Conservation (phyloP, 2,113 vertebrate species). For the Struthidea cinerea region DNA sequence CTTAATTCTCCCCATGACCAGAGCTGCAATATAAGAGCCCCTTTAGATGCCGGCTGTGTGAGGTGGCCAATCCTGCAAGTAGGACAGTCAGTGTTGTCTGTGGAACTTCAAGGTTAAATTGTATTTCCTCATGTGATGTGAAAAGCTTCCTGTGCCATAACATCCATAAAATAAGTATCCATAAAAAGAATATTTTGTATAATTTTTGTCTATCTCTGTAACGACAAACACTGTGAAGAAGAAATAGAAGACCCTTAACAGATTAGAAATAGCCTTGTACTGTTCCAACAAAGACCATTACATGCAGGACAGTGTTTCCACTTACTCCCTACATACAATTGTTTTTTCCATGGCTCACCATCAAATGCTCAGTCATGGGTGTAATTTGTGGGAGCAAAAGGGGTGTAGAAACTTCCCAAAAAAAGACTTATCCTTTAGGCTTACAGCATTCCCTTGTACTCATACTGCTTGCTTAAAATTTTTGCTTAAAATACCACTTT, state of each 20-base stretch:
- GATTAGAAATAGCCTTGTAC: background rate
- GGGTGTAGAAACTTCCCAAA: background rate
- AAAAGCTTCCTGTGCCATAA: background rate
- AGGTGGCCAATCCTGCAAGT: fast-evolving
- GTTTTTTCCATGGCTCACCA: background rate
- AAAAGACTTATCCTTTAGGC: background rate
- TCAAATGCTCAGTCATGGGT: background rate
- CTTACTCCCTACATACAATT: background rate
- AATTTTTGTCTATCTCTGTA: background rate
- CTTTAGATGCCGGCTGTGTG: background rate
- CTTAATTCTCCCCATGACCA: background rate
- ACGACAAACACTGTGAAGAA: background rate
- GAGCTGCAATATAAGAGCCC: background rate
- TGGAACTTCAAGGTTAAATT: background rate
- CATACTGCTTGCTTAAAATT: background rate
- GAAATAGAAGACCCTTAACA: background rate
- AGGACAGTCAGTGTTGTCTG: fast-evolving
- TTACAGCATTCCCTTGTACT: background rate
- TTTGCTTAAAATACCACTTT: background rate
- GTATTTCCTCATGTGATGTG: background rate
- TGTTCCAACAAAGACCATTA: background rate
- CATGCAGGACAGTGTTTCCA: background rate
- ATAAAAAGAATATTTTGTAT: background rate
- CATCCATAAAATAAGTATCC: background rate
- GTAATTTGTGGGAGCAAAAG: background rate